Base-by-base conservation (phyloP, 2,888 invertebrate genomes). In the Sesia bembeciformis region DNA sequence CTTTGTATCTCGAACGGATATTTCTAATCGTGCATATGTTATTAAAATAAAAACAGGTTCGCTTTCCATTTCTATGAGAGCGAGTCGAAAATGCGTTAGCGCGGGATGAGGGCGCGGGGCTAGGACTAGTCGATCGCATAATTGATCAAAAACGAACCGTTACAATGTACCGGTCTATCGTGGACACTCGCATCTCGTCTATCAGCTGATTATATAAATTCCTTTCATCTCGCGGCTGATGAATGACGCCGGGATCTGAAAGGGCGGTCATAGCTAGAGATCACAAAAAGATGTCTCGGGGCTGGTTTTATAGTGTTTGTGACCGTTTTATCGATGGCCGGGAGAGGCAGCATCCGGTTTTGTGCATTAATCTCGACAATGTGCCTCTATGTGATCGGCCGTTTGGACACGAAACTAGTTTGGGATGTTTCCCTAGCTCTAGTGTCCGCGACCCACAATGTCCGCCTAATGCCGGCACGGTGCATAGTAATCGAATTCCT, bases 281-380 rank as follows among this genome's bases (percentile, higher is more conserved):
- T 77, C 69, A 77, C 78, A 80, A 78, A 81, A 78, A 81, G 74
- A 73, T 71, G 78, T 77, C 75, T 67, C 72, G 62, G 77, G 81
- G 84, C 82, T 73, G 78, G 78, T 78, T 79, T 74, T 74, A 75
- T 80, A 83, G 72, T 62, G 76, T 70, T 77, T 73, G 79, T 73
- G 81, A 81, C 81, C 84, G 84, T 84, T 85, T 77, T 73, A 78
- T 81, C 52, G 52, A 78, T 74, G 75, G 72, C 70, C 72, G 75
- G 74, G 77, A 78, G 76, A 76, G 66, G 69, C 88, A 87, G 88
- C 89, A 84, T 87, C 89, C 88, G 87, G 88, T 88, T 86, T 75
- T 86, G 76, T 74, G 83, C 81, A 78, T 76, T 78, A 77, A 81
- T 81, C 81, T 78, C 74, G 66, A 85, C 86, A 84, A 84, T 84